phyloP scores from a whole-genome alignment of 1,140 invertebrate species.

The Planococcus citri region DNA sequence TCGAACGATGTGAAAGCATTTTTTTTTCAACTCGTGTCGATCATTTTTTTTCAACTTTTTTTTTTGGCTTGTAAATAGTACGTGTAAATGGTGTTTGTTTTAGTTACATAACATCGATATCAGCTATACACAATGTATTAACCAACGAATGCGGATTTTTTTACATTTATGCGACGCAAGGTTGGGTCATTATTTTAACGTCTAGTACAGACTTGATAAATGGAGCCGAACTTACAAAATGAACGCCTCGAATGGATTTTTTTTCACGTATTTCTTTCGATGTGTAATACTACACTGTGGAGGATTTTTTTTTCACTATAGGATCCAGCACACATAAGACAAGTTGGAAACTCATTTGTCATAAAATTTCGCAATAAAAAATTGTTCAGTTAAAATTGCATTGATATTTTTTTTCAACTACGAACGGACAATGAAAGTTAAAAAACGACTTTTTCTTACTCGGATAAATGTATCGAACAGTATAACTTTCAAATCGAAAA shows the following conservation, averaged over 20 bases:
- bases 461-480: neutral
- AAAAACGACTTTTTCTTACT: slow-evolving; percentile 2
- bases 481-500: slow-evolving; percentile 1
- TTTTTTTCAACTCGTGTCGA: too few species aligned
- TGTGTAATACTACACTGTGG: too few species aligned
- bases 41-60: too few species aligned
- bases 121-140: too few species aligned
- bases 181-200: neutral
- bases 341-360: neutral
- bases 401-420: neutral
- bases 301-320: neutral
- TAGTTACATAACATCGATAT: too few species aligned
- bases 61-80: too few species aligned
- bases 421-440: neutral
- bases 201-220: neutral
- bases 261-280: neutral
- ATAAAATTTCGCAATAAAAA: neutral
- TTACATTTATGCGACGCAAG: neutral
- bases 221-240: neutral
- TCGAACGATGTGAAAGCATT: too few species aligned
- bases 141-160: neutral
- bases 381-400: neutral
- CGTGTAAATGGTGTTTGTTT: too few species aligned
- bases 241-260: neutral
- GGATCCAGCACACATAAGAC: too few species aligned